Evolutionary conservation across 2,797 vertebrate genomes (phyloP).

Genomic region (Hydrolagus colliei): DNA sequence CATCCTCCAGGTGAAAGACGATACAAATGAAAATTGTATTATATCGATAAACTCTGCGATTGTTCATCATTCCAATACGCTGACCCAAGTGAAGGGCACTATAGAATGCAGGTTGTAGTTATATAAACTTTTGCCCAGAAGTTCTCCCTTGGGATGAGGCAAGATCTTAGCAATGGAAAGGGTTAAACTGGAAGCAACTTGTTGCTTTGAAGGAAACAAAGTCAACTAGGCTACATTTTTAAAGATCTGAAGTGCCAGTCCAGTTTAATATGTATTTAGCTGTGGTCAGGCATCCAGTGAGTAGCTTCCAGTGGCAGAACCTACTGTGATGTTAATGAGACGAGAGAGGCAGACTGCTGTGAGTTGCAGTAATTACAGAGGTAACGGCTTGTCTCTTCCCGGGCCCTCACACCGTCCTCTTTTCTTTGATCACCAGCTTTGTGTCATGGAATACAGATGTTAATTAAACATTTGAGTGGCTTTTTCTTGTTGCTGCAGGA

Average conservation of each 20-base stretch:
- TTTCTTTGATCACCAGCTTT: conserved; percentile 49
- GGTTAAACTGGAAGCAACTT: neutral
- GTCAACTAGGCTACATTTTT: too few species aligned
- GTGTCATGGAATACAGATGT: conserved; percentile 55
- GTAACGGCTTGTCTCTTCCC: conserved; percentile 53
- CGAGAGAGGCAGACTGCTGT: conserved; percentile 53
- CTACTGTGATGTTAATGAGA: conserved; percentile 71
- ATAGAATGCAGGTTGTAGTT: too few species aligned
- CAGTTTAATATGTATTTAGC: neutral
- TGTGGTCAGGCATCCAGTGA: conserved; percentile 39
- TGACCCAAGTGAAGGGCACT: too few species aligned
- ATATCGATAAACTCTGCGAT: too few species aligned
- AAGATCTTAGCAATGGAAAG: neutral
- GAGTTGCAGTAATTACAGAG: conserved; percentile 64
- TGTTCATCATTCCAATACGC: too few species aligned
- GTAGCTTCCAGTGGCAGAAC: conserved; percentile 53
- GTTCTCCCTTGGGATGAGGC: too few species aligned
- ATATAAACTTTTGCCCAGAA: too few species aligned
- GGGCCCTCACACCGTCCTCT: conserved; percentile 43
- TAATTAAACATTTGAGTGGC: conserved; percentile 63
- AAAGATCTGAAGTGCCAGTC: neutral
- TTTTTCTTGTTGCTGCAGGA: conserved; percentile 51
- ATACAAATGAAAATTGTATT: too few species aligned
- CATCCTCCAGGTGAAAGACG: too few species aligned
- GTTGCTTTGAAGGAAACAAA: neutral